phyloP scores from a whole-genome alignment of 1,140 invertebrate species.

The Homarus americanus region DNA sequence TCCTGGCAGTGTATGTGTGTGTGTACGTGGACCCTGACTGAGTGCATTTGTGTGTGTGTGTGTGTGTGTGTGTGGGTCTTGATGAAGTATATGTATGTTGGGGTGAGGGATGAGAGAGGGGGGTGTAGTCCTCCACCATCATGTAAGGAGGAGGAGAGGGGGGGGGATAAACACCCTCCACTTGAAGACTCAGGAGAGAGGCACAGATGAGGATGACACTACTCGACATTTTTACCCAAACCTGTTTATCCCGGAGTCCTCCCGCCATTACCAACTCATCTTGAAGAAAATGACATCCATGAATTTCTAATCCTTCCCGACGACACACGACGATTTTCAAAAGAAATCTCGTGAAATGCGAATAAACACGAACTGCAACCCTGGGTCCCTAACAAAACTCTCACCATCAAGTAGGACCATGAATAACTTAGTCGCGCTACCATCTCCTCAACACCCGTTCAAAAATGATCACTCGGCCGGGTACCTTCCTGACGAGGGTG shows the following conservation, averaged over 20 bases:
- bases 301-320: constrained; percentile 49
- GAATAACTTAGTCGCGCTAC: constrained; percentile 26
- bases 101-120: too few species aligned
- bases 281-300: constrained; percentile 67
- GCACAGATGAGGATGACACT: background rate
- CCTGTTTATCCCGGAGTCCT: constrained; percentile 17
- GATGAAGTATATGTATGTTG: too few species aligned
- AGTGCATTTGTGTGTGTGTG: too few species aligned
- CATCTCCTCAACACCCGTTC: background rate
- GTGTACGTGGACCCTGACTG: too few species aligned
- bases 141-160: too few species aligned
- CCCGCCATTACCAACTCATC: constrained; percentile 36
- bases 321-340: constrained; percentile 27
- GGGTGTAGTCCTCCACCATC: too few species aligned
- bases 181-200: too few species aligned
- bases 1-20: too few species aligned
- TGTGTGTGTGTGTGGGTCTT: too few species aligned
- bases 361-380: constrained; percentile 36
- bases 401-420: constrained; percentile 45
- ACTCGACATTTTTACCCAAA: background rate
- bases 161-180: too few species aligned
- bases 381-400: constrained; percentile 34
- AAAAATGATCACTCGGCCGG: background rate
- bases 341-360: constrained; percentile 50
- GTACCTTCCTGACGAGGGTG: background rate